These are phyloP conservation scores for Himalopsyche tibetana DNA, from an alignment of 2,888 invertebrate genomes.

Conservation along the genomic window DNA sequence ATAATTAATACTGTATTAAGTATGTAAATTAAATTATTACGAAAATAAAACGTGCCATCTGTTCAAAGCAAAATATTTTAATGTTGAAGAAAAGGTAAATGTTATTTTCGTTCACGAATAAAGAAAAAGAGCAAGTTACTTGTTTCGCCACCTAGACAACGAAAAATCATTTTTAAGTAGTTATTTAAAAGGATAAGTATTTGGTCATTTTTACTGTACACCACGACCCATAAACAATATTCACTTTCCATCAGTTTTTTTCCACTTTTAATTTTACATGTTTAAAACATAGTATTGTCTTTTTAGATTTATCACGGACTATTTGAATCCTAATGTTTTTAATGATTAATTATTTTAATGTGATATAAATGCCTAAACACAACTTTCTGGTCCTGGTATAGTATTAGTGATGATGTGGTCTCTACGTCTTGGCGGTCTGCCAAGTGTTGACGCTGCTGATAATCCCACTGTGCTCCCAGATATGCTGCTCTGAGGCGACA, in stretches of 20 bases:
- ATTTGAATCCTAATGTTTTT: neutral
- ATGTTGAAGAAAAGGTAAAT: too few species aligned
- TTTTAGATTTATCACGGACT: neutral
- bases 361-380: slow-evolving; percentile 77
- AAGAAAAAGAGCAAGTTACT: too few species aligned
- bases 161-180: too few species aligned
- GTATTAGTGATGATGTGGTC: slow-evolving; percentile 90
- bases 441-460: slow-evolving; percentile 62
- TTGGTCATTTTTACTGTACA: slow-evolving; percentile 26
- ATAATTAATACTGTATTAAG: too few species aligned
- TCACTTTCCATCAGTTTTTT: neutral
- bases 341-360: slow-evolving; percentile 13
- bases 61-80: too few species aligned
- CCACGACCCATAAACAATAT: slow-evolving; percentile 7
- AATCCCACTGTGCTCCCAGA: slow-evolving; percentile 61
- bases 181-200: neutral
- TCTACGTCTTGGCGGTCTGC: slow-evolving; percentile 72
- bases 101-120: too few species aligned
- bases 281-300: neutral
- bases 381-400: slow-evolving; percentile 92
- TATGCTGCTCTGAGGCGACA: slow-evolving; percentile 63
- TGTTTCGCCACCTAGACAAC: too few species aligned
- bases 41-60: too few species aligned
- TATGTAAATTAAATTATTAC: too few species aligned
- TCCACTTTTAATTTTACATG: neutral